Evolutionary conservation across 2,888 invertebrate species (phyloP), one percentile per base, ranked within the genome.

Genomic region (Iselma pallidipennis): DNA sequence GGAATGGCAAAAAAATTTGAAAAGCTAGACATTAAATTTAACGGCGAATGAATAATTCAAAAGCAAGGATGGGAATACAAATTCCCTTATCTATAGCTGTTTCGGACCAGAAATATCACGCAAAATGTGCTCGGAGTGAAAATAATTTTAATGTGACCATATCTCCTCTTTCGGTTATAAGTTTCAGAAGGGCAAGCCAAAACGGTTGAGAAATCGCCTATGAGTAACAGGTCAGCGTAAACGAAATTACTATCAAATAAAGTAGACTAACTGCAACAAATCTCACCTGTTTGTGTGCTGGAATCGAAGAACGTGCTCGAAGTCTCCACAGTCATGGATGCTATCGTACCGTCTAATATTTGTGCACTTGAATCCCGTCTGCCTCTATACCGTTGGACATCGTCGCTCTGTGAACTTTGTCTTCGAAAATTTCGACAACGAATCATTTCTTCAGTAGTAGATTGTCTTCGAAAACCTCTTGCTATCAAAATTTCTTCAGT

Each of bases 381-480:
- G 0, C 92, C 92, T 16, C 91, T 85, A 65, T 85, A 88, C 71
- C 76, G 66, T 59, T 76, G 76, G 49, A 73, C 75, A 59, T 75
- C 75, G 74, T 95, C 95, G 74, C 94, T 94, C 80, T 95, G 95
- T 1, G 94, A 94, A 23, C 75, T 75, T 52, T 76, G 76, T 16
- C 95, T 86, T n/a, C 95, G 86, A 78, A 95, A 95, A 79, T 95
- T 95, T 29, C 95, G 85, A 76, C 95, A 95, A 9, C 95, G 86
- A 63, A 95, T 95, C 92, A 95, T 95, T 81, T 95, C 95, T 76
- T 95, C 95, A 0, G 94, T 95, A 7, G 95, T 95, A 3, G 93
- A 93, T 77, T 95, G 95, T 12, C 95, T 86, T 0, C 95, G 87
- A 80, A 95, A 95, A 2, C 95, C 95, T 57, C 94, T 87, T 0